Evolutionary conservation across 2,888 invertebrate species (phyloP), one percentile per base, ranked within the genome.

Genomic region (Suillia variegata): DNA sequence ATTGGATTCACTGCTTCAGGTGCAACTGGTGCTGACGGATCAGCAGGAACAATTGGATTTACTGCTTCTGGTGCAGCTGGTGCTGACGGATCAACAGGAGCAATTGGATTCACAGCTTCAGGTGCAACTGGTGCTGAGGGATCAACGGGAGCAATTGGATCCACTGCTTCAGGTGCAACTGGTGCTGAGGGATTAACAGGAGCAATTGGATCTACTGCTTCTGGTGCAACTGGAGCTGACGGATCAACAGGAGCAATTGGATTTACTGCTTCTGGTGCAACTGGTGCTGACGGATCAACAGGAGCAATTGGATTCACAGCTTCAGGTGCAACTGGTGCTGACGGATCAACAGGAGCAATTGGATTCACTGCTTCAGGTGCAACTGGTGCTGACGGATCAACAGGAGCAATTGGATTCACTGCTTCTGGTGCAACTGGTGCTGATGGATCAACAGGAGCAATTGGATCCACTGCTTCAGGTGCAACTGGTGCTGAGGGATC

Each of bases 201-300:
- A n/a, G 49, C 54, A 48, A 34, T 57, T 2, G 58, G 56, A 54
- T 45, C 56, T 2, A 48, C 54, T 48, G n/a, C n/a, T n/a, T n/a
- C n/a, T n/a, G 61, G 49, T 21, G 52, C 34, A 48, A 61, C 63
- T 50, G 68, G 66, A 8, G 64, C 63, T 38, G 57, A 68, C 1
- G 68, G 65, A 26, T 61, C 56, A 1, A 64, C 49, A 10, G 64
- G 64, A 6, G 64, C 55, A 21, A 63, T 69, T 1, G 66, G 63
- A 18, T 62, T 58, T 2, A 52, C 54, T 45, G 58, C 45, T 34
- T 47, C 55, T 10, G 61, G 56, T 8, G 58, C 54, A 2, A 45
- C 56, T 42, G 63, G 54, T 31, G 58, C 51, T 24, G 52, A 61
- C 0, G 62, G 59, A 48, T 56, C 52, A 1, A 56, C 47, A 58